These are phyloP conservation scores for Ooceraea biroi DNA, from an alignment of 1,140 invertebrate species.

Conservation along the genomic window DNA sequence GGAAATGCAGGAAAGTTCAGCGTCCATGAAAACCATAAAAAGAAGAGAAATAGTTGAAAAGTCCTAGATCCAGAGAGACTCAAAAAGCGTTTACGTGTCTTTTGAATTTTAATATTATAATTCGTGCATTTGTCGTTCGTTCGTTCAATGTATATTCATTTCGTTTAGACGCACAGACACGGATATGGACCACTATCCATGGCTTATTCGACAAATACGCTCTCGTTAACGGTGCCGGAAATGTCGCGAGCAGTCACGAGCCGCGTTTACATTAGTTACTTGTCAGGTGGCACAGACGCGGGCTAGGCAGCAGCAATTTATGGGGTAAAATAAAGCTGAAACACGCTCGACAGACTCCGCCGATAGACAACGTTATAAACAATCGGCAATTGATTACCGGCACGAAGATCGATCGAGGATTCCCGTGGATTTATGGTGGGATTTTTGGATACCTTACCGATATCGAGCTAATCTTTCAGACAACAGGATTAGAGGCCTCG, in stretches of 20 bases:
- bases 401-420: constrained; percentile 44
- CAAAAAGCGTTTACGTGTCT: neutral
- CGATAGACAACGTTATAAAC: constrained; percentile 72
- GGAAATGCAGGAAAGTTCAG: neutral
- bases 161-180: neutral
- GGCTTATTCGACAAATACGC: constrained; percentile 66
- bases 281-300: constrained; percentile 63
- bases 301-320: constrained; percentile 55
- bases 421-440: constrained; percentile 44
- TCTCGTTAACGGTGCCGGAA: constrained; percentile 59
- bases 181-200: neutral
- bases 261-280: constrained; percentile 72
- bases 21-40: neutral
- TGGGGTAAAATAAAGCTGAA: constrained; percentile 48
- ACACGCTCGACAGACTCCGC: constrained; percentile 58
- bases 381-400: constrained; percentile 62
- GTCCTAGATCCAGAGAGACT: neutral
- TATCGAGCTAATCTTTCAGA: neutral
- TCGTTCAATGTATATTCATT: neutral
- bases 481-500: neutral
- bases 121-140: constrained; percentile 18
- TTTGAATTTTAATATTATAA: constrained; percentile 5
- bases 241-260: constrained; percentile 57
- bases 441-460: constrained; percentile 11
- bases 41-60: neutral